phyloP scores from a whole-genome alignment of 92 coral and sea anemone species.

The Palythoa heliodiscus region DNA sequence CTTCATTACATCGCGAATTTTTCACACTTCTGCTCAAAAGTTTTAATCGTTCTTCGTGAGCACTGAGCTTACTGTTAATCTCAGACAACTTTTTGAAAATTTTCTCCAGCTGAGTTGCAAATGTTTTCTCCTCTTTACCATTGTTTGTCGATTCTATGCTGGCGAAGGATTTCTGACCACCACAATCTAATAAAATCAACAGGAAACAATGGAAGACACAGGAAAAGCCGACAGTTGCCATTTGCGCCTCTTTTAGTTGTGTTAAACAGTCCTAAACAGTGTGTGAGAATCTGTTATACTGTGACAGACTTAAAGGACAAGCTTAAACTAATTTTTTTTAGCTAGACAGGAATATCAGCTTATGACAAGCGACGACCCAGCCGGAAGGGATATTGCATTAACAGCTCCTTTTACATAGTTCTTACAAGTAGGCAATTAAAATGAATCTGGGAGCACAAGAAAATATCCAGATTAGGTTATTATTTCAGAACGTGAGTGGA shows the following conservation, averaged over 20 bases:
- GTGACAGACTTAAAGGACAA: neutral
- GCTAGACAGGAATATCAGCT: neutral
- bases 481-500: neutral
- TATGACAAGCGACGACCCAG: neutral
- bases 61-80: conserved; percentile 18
- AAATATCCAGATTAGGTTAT: neutral
- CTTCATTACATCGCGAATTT: conserved; percentile 19
- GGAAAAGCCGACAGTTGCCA: conserved; percentile 1
- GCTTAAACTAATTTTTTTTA: neutral
- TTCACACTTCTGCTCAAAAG: conserved; percentile 16
- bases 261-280: neutral
- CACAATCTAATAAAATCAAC: neutral
- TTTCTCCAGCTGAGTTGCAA: conserved; percentile 8
- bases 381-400: neutral
- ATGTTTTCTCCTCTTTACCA: neutral
- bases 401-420: neutral
- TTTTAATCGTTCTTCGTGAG: conserved; percentile 29
- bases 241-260: neutral
- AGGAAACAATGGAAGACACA: neutral
- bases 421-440: neutral
- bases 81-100: conserved; percentile 9
- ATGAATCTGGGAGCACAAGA: neutral
- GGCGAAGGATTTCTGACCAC: neutral
- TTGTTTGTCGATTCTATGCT: neutral
- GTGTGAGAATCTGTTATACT: neutral